Evolutionary conservation across 2,888 invertebrate genomes (phyloP), one percentile per base, ranked within the genome.

Genomic region (Thecophora atra): DNA sequence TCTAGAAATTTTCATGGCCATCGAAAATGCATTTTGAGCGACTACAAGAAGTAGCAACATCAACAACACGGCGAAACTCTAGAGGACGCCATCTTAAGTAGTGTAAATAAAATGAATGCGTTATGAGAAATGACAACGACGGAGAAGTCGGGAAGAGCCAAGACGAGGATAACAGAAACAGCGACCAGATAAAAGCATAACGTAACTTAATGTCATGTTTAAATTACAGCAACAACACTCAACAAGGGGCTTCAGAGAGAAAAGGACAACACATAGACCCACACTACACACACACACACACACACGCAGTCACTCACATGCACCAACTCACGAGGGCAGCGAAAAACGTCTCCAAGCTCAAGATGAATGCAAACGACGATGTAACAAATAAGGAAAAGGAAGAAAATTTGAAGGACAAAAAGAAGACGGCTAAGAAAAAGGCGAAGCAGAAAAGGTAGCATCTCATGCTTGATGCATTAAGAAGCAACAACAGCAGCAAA

Each of bases 151-250:
- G 3, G 5, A 0, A 47, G 1, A 5, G 8, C 54, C 15, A 28
- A 15, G 15, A 58, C 26, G 26, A 17, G 28, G 3, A 58, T 15
- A 26, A 28, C 26, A 47, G 47, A 8, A 47, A 26, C 24, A 44
- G 24, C 44, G 24, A 47, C 64, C 19, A 44, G 21, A 21, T 15
- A 37, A 51, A 65, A 51, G 1, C 52, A 67, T 21, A 67, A 19
- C 54, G 15, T 13, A 37, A 67, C 67, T 67, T 19, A 67, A 67
- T 67, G 67, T 52, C 67, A 54, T 67, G 67, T 67, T 67, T 54
- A 67, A 67, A 54, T 67, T 67, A 67, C 67, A 67, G 54, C 67
- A 67, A 67, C 67, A 67, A 54, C 54, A 28, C n/a, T 67, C 67
- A 67, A 54, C 30, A 67, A 37, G 54, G 37, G 54, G 67, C 52